Percentiles rank a stretch among this genome's conserved stretches.
phyloP scores from a whole-genome alignment of 2,888 invertebrate genomes.

The Dicyrtoma fusca region DNA sequence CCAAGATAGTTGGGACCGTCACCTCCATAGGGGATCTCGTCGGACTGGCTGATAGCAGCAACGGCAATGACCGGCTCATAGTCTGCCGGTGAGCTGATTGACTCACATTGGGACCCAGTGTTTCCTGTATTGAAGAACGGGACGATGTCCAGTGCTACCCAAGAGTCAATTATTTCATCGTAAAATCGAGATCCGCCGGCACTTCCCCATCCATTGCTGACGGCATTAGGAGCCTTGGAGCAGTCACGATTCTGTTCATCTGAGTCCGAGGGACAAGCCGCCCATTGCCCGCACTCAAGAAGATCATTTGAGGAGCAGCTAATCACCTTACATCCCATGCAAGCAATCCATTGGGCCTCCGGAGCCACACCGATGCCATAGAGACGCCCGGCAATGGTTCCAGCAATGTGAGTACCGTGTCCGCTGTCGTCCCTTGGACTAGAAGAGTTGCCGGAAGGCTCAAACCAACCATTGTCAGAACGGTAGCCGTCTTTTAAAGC shows the following conservation, averaged over 20 bases:
- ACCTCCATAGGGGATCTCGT: constrained; percentile 23
- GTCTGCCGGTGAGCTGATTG: constrained; percentile 11
- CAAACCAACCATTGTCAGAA: constrained; percentile 34
- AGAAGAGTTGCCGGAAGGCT: constrained; percentile 5
- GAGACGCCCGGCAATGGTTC: constrained; percentile 31
- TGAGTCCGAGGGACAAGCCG: constrained; percentile 42
- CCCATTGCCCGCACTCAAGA: constrained; percentile 41
- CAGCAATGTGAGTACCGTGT: constrained; percentile 39
- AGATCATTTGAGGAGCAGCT: constrained; percentile 33
- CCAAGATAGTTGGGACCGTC: constrained; percentile 33
- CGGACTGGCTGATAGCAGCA: background rate
- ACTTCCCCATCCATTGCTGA: constrained; percentile 32
- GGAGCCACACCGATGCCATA: constrained; percentile 43
- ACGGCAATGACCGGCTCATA: constrained; percentile 1
- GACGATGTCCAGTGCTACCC: constrained; percentile 34
- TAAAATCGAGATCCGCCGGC: constrained; percentile 27
- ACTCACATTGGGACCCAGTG: constrained; percentile 9
- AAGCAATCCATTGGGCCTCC: constrained; percentile 42
- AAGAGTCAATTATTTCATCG: constrained; percentile 26
- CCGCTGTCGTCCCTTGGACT: constrained; percentile 34
- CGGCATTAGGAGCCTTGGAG: constrained; percentile 42
- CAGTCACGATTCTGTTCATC: constrained; percentile 39
- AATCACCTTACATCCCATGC: constrained; percentile 40
- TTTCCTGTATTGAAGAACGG: constrained; percentile 41
- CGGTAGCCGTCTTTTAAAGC: constrained; percentile 24